Conservation (phyloP, 1,140 invertebrate species). For the Fopius arisanus region DNA sequence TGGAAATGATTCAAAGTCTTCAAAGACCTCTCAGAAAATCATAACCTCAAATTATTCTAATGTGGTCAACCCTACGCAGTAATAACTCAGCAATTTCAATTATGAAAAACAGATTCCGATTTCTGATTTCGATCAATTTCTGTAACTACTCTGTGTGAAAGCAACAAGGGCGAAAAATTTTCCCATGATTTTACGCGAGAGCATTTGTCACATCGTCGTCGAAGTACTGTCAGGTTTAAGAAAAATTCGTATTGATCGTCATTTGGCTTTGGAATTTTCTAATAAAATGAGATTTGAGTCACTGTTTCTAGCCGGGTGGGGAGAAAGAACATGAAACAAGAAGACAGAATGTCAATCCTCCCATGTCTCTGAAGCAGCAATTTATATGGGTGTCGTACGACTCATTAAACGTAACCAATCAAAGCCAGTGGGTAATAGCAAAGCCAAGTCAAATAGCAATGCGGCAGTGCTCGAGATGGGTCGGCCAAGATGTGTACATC, state of each 20-base stretch:
- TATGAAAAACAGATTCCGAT: not conserved
- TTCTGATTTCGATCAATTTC: not conserved
- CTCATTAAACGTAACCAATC: conserved; percentile 63
- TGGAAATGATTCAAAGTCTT: not conserved
- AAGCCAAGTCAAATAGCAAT: conserved; percentile 24
- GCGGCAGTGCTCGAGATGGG: conserved; percentile 38
- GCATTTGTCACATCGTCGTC: not conserved
- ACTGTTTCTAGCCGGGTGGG: no score
- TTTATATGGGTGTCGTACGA: conserved; percentile 62
- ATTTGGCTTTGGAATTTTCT: not conserved
- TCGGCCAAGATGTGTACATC: conserved; percentile 46
- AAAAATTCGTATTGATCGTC: not conserved
- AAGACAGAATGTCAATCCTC: not conserved
- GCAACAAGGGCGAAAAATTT: not conserved
- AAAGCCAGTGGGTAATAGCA: conserved; percentile 60
- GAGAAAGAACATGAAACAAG: no score
- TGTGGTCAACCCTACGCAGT: not conserved
- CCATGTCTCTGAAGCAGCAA: conserved; percentile 49
- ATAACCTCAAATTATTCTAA: not conserved
- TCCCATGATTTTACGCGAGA: not conserved
- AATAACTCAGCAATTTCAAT: not conserved
- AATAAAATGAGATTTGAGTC: no score
- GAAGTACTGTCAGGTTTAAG: not conserved
- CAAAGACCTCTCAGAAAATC: not conserved
- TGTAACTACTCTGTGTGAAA: not conserved